phyloP scores from a whole-genome alignment of 2,113 vertebrate genomes.

The Oncorhynchus tshawytscha region DNA sequence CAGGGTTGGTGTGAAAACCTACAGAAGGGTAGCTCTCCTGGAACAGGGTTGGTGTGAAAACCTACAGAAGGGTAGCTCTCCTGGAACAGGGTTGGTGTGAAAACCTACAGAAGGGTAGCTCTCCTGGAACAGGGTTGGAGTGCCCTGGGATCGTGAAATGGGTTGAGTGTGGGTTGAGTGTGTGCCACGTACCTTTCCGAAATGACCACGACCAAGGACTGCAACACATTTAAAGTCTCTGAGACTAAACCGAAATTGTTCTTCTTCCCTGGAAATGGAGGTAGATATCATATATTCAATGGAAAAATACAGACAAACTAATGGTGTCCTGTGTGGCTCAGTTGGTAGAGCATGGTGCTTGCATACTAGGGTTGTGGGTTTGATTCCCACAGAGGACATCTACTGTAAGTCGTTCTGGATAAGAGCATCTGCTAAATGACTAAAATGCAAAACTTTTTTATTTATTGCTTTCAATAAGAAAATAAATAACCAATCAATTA shows the following conservation, averaged over 20 bases:
- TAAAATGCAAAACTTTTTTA: background rate
- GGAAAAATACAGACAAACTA: background rate
- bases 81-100: no score
- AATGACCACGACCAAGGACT: conserved; percentile 95
- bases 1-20: no score
- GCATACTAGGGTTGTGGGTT: background rate
- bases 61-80: no score
- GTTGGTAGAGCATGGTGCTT: no score
- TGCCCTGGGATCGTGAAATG: background rate
- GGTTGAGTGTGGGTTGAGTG: background rate
- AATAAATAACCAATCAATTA: no score
- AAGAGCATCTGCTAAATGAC: no score
- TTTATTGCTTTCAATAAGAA: background rate
- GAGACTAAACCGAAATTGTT: conserved; percentile 89
- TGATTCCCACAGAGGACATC: conserved; percentile 61
- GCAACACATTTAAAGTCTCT: conserved; percentile 95
- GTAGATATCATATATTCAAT: background rate
- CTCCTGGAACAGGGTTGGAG: no score
- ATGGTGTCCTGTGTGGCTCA: no score
- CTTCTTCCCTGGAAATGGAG: conserved; percentile 78
- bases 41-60: no score
- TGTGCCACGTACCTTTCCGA: conserved; percentile 91
- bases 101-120: no score
- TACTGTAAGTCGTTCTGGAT: no score
- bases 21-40: no score